These are phyloP conservation scores for Myioborus miniatus DNA, from an alignment of 2,797 vertebrate genomes.

Conservation along the genomic window DNA sequence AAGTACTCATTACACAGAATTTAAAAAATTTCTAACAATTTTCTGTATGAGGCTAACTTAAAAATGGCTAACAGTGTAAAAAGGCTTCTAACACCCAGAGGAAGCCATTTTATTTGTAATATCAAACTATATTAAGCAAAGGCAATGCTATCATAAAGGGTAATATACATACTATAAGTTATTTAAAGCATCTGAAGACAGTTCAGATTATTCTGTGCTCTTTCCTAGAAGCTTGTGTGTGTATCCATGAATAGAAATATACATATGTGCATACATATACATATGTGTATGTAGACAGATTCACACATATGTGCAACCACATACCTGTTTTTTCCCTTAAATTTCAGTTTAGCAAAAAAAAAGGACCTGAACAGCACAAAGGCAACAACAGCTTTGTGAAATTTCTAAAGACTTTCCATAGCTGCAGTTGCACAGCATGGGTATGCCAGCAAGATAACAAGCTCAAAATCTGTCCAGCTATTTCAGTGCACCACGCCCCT, in stretches of 20 bases:
- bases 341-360: not conserved
- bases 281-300: fast-evolving
- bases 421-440: not conserved
- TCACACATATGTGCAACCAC: not conserved
- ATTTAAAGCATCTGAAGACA: not conserved
- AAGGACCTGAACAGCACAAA: not conserved
- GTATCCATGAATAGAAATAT: not conserved
- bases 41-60: not conserved
- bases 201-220: not conserved
- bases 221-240: not conserved
- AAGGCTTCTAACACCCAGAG: not conserved
- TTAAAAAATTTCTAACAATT: not conserved
- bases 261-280: not conserved
- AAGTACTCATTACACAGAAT: not conserved
- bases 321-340: not conserved
- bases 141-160: not conserved
- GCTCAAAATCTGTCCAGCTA: constrained; percentile 20
- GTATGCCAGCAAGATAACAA: not conserved
- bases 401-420: constrained; percentile 4
- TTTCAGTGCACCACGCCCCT: constrained; percentile 36
- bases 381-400: not conserved
- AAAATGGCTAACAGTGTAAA: constrained; percentile 35
- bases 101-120: constrained; percentile 61
- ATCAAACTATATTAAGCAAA: constrained; percentile 1
- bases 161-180: not conserved